Percentiles rank a stretch among this genome's conserved stretches.
Conservation (phyloP, 2,113 vertebrate genomes). For the Phoenicopterus ruber region DNA sequence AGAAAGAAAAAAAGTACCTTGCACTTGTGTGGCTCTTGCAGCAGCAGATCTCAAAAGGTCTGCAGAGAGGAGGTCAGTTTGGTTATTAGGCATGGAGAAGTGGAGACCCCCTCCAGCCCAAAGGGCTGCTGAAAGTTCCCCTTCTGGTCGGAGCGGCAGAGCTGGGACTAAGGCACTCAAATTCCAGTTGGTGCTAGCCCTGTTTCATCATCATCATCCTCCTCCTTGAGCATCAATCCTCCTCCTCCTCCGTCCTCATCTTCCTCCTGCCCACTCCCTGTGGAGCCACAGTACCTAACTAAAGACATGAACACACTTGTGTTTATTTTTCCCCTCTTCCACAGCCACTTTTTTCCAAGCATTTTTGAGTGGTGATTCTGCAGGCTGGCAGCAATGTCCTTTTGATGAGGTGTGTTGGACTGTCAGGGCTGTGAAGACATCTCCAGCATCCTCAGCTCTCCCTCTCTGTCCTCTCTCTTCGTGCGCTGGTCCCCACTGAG, state of each 20-base stretch:
- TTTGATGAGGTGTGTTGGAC: neutral
- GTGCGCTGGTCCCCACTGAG: no score
- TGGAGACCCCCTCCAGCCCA: neutral
- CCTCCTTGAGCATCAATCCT: neutral
- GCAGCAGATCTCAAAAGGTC: neutral
- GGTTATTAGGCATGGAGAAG: neutral
- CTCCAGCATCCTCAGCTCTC: neutral
- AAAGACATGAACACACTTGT: neutral
- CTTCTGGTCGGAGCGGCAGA: neutral
- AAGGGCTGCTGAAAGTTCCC: neutral
- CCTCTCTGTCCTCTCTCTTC: neutral
- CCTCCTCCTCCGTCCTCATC: neutral
- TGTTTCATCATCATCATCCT: neutral
- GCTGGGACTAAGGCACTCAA: neutral
- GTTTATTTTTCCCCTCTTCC: neutral
- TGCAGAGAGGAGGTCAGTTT: neutral
- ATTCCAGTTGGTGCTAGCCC: neutral
- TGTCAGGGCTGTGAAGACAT: neutral
- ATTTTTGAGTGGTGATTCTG: neutral
- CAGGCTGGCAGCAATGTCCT: neutral
- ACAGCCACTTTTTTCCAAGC: neutral
- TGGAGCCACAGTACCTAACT: neutral
- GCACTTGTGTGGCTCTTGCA: neutral
- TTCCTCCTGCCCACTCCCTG: neutral
- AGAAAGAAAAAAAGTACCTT: neutral